These are phyloP conservation scores for Melanotaenia trifasciata DNA, from an alignment of 2,797 vertebrate species.

Conservation along the genomic window DNA sequence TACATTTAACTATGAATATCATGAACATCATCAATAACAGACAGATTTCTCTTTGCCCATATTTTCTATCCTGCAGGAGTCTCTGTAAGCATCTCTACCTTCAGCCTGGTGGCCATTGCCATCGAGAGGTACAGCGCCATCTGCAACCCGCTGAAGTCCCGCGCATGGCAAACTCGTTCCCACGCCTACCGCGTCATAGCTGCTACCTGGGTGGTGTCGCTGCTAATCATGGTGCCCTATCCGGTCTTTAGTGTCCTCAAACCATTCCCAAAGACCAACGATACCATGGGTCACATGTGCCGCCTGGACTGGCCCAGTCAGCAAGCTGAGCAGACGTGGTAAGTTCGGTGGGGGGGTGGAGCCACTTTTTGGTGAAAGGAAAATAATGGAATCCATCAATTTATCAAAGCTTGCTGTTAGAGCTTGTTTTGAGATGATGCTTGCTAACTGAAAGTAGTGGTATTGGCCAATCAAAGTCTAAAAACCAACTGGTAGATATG, in stretches of 20 bases:
- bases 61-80: constrained; percentile 80
- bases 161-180: constrained; percentile 94
- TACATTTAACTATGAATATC: background rate
- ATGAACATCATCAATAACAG: too few relatives aligned
- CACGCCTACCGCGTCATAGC: constrained; percentile 93
- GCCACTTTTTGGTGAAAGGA: too few relatives aligned
- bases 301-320: constrained; percentile 86
- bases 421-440: background rate
- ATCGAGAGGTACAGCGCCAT: constrained; percentile 96
- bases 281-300: constrained; percentile 83
- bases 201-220: constrained; percentile 89
- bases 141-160: constrained; percentile 93
- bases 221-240: constrained; percentile 93
- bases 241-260: constrained; percentile 85
- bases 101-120: constrained; percentile 96
- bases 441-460: constrained; percentile 8
- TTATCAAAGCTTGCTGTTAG: constrained; percentile 4
- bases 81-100: constrained; percentile 95
- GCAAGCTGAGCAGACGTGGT: constrained; percentile 88
- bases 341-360: background rate
- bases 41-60: background rate
- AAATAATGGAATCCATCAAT: background rate
- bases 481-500: constrained; percentile 5
- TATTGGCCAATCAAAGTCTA: background rate
- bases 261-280: constrained; percentile 47